Evolutionary conservation across 2,888 invertebrate genomes (phyloP).

Genomic region (Labia minor): DNA sequence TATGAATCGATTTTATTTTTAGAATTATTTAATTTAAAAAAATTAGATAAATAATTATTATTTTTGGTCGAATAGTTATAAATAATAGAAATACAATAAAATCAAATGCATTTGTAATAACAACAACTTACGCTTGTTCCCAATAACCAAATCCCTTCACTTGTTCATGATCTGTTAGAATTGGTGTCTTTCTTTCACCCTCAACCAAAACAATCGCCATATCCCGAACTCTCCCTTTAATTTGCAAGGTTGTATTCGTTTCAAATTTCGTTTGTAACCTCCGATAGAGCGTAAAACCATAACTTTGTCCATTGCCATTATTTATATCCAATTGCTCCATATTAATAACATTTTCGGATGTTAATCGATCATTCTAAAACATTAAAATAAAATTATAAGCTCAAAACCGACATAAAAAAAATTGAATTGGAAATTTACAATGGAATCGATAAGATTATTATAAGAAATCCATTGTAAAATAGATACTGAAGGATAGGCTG

Average conservation of each 20-base stretch:
- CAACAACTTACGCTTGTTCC: slow-evolving; percentile 32
- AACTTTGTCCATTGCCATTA: slow-evolving; percentile 43
- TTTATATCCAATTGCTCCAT: slow-evolving; percentile 35
- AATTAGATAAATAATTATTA: no score
- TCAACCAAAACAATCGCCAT: slow-evolving; percentile 42
- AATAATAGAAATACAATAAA: no score
- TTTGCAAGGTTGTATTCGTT: slow-evolving; percentile 32
- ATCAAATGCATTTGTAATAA: no score
- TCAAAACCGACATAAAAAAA: no score
- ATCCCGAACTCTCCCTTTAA: slow-evolving; percentile 40
- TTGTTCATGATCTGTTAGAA: slow-evolving; percentile 32
- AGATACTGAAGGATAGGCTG: slow-evolving; percentile 32
- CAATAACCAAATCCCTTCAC: slow-evolving; percentile 37
- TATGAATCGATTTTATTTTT: no score
- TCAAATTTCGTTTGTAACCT: slow-evolving; percentile 29
- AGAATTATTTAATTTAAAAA: no score
- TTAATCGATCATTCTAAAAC: no score
- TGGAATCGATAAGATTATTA: slow-evolving; percentile 29
- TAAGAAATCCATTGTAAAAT: slow-evolving; percentile 29
- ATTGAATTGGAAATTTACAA: slow-evolving; percentile 26
- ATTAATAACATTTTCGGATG: slow-evolving; percentile 27
- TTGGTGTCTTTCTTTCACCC: slow-evolving; percentile 35
- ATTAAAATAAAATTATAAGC: no score
- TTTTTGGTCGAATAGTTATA: no score
- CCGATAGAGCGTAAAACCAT: slow-evolving; percentile 45